Base-by-base conservation (phyloP, 2,888 invertebrate species). In the Cheilosia pagana region DNA sequence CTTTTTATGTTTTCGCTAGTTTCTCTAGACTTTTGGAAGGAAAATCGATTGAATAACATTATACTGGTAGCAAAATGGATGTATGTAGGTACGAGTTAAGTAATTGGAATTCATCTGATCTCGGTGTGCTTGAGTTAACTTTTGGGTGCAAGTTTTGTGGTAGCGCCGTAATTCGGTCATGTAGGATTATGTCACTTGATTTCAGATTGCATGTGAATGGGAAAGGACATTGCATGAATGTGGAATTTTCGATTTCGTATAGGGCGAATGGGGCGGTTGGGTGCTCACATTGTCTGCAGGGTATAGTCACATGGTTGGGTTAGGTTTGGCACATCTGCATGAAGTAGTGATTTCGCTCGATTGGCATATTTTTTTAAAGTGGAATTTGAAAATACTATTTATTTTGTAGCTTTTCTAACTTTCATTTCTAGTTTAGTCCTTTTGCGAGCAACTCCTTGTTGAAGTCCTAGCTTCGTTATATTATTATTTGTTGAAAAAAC, bases 41-140 rank as follows among this genome's bases (percentile, higher is more conserved):
- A 35, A 62, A 62, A 81, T 79, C 79, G 74, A 67, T 72, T 65
- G 39, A 28, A 35, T 25, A 48, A 21, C 14, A 23, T 48, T 55
- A 10, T 48, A 31, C 39, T 62, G 59, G 65, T 45, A n/a, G 3
- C 35, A 35, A n/a, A n/a, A n/a, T n/a, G n/a, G n/a, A n/a, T 25
- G 3, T 35, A 12, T 3, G 35, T 35, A 35, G 10, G 12, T 41
- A 31, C n/a, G 39, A 53, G 60, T 57, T 55, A 19, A 52, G 63
- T 78, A 52, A 71, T 52, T 65, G 39, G 19, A 43, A 53, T 41
- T 16, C 35, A 43, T 31, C 41, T 16, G 31, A 63, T 45, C 16
- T 16, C 23, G 16, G 28, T 50, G 50, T 39, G 60, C 52, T 68
- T 43, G 31, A 12, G 52, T 48, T 48, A 48, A 48, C 45, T 48